phyloP scores from a whole-genome alignment of 1,140 invertebrate genomes.

The Drosophila prosaltans region DNA sequence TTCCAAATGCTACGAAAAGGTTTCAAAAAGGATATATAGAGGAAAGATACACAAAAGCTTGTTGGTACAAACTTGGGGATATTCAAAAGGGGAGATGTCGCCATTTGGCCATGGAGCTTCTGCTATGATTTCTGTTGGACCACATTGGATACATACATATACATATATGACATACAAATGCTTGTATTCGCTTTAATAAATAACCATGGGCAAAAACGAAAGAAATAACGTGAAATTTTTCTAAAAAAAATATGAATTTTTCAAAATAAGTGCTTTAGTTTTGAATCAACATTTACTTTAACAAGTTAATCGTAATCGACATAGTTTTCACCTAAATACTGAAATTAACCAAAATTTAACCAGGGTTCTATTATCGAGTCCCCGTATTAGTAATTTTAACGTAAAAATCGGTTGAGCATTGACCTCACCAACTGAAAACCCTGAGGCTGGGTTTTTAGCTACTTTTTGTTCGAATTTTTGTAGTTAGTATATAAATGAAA shows the following conservation, averaged over 20 bases:
- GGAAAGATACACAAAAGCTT: constrained; percentile 16
- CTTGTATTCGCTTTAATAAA: neutral
- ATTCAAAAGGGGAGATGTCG: constrained; percentile 74
- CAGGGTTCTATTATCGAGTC: too few species aligned
- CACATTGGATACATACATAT: neutral
- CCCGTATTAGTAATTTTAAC: too few species aligned
- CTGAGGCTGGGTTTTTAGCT: too few species aligned
- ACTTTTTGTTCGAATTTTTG: too few species aligned
- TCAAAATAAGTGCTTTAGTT: too few species aligned
- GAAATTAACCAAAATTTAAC: too few species aligned
- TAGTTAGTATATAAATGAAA: too few species aligned
- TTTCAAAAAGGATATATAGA: constrained; percentile 43
- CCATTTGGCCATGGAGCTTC: constrained; percentile 56
- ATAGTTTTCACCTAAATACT: too few species aligned
- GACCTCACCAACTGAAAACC: too few species aligned
- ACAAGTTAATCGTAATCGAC: too few species aligned
- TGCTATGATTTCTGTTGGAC: constrained; percentile 19
- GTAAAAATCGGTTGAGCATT: too few species aligned
- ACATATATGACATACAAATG: neutral
- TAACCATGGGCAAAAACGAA: neutral
- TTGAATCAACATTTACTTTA: too few species aligned
- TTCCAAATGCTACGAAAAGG: constrained; percentile 66
- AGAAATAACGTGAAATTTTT: neutral
- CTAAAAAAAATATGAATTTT: neutral
- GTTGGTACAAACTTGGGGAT: neutral